Evolutionary conservation across 2,113 vertebrate species (phyloP).

Genomic region (Tenebrosternarchus preto): DNA sequence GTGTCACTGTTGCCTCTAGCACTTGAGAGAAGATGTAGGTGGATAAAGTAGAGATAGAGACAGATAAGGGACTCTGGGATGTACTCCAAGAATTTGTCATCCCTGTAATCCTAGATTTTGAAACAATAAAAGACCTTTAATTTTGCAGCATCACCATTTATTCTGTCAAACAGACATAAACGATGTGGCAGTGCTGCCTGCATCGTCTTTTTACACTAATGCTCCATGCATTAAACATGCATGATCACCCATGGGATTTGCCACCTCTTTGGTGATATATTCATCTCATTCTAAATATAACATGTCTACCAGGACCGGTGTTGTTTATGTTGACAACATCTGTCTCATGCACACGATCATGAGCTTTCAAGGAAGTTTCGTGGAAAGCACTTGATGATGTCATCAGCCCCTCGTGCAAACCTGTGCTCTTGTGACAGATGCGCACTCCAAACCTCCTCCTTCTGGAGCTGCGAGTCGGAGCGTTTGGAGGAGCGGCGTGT

Average conservation of each 20-base stretch:
- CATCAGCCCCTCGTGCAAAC: too few relatives aligned
- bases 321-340: too few relatives aligned
- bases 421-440: not conserved
- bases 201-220: not conserved
- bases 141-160: not conserved
- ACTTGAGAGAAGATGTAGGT: too few relatives aligned
- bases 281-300: not conserved
- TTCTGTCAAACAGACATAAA: not conserved
- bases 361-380: slow-evolving; percentile 2
- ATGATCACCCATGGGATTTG: not conserved
- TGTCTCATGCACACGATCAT: not conserved
- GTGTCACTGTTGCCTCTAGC: not conserved
- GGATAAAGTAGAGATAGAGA: too few relatives aligned
- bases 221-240: not conserved
- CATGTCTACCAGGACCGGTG: too few relatives aligned
- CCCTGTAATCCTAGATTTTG: too few relatives aligned
- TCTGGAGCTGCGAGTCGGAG: not conserved
- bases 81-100: too few relatives aligned
- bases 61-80: too few relatives aligned
- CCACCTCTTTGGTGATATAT: not conserved
- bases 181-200: not conserved
- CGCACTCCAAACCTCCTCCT: not conserved
- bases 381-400: not conserved
- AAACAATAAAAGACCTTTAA: too few relatives aligned
- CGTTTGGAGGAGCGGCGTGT: not conserved